Evolutionary conservation across 2,888 invertebrate genomes (phyloP), one percentile per base, ranked within the genome.

Genomic region (Drosophila infuscata): DNA sequence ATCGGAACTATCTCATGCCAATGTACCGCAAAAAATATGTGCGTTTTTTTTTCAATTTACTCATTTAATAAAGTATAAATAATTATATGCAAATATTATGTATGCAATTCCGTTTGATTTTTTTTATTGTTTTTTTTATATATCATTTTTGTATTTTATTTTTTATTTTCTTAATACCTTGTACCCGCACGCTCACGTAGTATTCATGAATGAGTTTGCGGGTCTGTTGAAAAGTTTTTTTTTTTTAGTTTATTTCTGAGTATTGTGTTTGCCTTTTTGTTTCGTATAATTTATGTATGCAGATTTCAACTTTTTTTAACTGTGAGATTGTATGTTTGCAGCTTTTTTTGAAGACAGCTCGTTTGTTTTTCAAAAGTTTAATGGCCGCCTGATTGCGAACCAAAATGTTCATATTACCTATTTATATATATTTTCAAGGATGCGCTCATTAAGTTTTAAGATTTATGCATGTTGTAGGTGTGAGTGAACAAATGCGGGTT

Each of bases 241-340:
- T 25, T 25, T 82, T 68, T 75, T 57, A 56, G 67, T 79, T 70
- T 57, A 46, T 73, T 64, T 67, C 48, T 30, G 29, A n/a, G 58
- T 63, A 57, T 76, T 77, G 59, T 81, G 65, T 70, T 80, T 58
- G 71, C 53, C 46, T 77, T 83, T 83, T 73, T 71, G 70, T 63
- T 78, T 74, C 70, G 73, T 72, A 87, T 89, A 87, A 90, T 89
- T 85, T 85, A 85, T 85, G 70, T 66, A 85, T 90, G 82, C 88
- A 83, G 73, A 74, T 65, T 75, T 69, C 65, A 88, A 80, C 68
- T 73, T 67, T 56, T 71, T 75, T 62, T 43, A 62, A 62, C 66
- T 81, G 71, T 70, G 70, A 58, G 69, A 71, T 57, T 73, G 66
- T 70, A 61, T 46, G 53, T 30, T 54, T 67, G 59, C 60, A 36